These are phyloP conservation scores for Seriola quinqueradiata DNA, from an alignment of 2,113 vertebrate species.

Conservation along the genomic window DNA sequence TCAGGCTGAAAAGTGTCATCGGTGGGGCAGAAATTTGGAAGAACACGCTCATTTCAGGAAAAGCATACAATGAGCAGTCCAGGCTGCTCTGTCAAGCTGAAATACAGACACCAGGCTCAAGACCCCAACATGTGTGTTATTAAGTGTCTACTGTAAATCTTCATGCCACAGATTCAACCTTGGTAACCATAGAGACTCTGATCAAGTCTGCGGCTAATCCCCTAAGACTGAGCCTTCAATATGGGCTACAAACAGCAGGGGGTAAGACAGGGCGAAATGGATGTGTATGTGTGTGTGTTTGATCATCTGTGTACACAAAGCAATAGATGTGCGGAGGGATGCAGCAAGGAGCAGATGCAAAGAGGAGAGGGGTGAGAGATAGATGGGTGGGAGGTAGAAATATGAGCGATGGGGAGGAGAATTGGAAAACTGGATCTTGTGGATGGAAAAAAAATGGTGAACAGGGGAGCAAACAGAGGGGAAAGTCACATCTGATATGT, in stretches of 20 bases:
- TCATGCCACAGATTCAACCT: slow-evolving; percentile 62
- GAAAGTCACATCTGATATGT: slow-evolving; percentile 37
- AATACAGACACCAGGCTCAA: slow-evolving; percentile 62
- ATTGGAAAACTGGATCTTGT: slow-evolving; percentile 61
- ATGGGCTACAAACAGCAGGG: slow-evolving; percentile 64
- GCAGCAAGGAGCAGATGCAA: slow-evolving; percentile 64
- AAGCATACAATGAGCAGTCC: slow-evolving; percentile 39
- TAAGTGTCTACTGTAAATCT: slow-evolving; percentile 77
- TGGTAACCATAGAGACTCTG: slow-evolving; percentile 71
- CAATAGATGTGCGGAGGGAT: slow-evolving; percentile 51
- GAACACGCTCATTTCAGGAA: slow-evolving; percentile 6
- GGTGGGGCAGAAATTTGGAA: slow-evolving; percentile 26
- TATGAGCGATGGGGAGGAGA: slow-evolving; percentile 54
- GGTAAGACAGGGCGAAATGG: not conserved
- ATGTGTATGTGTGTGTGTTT: slow-evolving; percentile 32
- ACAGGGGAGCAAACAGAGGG: slow-evolving; percentile 33
- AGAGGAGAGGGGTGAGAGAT: slow-evolving; percentile 54
- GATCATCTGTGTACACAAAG: slow-evolving; percentile 46
- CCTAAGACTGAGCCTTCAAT: slow-evolving; percentile 68
- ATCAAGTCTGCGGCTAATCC: slow-evolving; percentile 83
- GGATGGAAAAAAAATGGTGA: slow-evolving; percentile 55
- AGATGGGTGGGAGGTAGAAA: slow-evolving; percentile 56
- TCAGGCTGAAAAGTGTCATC: slow-evolving; percentile 37
- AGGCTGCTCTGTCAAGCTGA: slow-evolving; percentile 25
- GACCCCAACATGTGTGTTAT: slow-evolving; percentile 68